A percentile compares a stretch with the other conserved stretches of the same genome.
phyloP scores from a whole-genome alignment of 2,797 vertebrate species.

The Chaetophractus vellerosus region DNA sequence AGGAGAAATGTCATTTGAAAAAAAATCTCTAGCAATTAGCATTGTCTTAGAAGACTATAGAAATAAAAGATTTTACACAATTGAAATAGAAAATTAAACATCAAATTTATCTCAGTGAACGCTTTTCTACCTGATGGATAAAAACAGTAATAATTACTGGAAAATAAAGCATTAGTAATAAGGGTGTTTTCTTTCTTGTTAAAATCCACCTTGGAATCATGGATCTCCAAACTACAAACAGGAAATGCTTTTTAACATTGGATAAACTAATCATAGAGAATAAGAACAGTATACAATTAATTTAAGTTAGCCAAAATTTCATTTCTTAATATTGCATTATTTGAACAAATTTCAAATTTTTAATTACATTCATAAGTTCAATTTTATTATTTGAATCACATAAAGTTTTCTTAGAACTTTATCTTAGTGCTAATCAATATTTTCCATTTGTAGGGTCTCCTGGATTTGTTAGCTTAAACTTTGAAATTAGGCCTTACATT shows the following conservation, averaged over 20 bases:
- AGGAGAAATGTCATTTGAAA: constrained; percentile 22
- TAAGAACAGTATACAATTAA: constrained; percentile 24
- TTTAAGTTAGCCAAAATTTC: constrained; percentile 62
- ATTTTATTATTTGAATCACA: constrained; percentile 51
- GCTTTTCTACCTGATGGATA: constrained; percentile 49
- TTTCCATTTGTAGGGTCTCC: constrained; percentile 1
- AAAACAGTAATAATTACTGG: constrained; percentile 68
- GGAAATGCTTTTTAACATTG: constrained; percentile 7
- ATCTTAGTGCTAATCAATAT: neutral
- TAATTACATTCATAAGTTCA: constrained; percentile 30
- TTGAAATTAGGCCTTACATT: constrained; percentile 35
- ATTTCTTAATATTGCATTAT: constrained; percentile 28
- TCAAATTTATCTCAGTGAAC: neutral
- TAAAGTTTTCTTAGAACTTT: constrained; percentile 48
- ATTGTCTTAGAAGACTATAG: neutral
- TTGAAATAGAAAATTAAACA: constrained; percentile 56
- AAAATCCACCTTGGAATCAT: constrained; percentile 70
- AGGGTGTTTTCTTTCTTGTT: constrained; percentile 59
- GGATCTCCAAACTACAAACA: constrained; percentile 58
- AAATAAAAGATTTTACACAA: constrained; percentile 62
- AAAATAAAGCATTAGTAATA: constrained; percentile 63
- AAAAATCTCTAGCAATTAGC: constrained; percentile 14
- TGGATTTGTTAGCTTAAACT: constrained; percentile 59
- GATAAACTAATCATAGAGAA: constrained; percentile 53
- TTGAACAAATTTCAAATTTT: constrained; percentile 30